Conservation (phyloP, 2,113 vertebrate species). For the Podarcis raffonei region DNA sequence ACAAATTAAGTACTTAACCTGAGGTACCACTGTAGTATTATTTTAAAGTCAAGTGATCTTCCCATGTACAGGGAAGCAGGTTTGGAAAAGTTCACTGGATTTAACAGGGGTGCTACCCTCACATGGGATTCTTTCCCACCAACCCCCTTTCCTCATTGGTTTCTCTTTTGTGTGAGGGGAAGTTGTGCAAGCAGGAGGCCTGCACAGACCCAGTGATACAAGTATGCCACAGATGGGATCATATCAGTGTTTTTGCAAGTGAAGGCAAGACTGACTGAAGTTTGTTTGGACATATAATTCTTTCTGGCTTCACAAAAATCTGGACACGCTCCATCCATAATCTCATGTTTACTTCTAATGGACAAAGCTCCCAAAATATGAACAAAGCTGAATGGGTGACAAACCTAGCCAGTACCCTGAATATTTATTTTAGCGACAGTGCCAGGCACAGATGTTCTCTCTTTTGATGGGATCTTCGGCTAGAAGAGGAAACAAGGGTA, state of each 20-base stretch:
- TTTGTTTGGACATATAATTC: not conserved
- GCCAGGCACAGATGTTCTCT: not conserved
- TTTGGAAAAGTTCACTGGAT: not conserved
- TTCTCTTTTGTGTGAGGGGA: not conserved
- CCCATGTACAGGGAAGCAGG: not conserved
- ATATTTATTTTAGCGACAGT: not conserved
- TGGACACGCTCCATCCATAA: not conserved
- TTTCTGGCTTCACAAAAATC: not conserved
- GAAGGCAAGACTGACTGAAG: not conserved
- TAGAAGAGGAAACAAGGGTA: not conserved
- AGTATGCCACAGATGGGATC: not conserved
- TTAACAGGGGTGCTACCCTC: not conserved
- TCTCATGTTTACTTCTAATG: not conserved
- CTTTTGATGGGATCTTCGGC: not conserved
- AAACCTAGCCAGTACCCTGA: too few relatives aligned
- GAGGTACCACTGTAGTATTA: not conserved
- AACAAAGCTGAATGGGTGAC: not conserved
- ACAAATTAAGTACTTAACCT: too few relatives aligned
- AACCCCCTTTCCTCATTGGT: not conserved
- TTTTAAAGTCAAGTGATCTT: not conserved
- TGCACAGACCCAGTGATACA: not conserved
- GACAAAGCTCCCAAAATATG: not conserved
- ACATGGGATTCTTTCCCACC: not conserved
- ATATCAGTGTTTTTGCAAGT: not conserved
- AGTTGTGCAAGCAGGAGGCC: not conserved